Evolutionary conservation across 2,797 vertebrate species (phyloP), one percentile per base, ranked within the genome.

Genomic region (Coreius guichenoti): DNA sequence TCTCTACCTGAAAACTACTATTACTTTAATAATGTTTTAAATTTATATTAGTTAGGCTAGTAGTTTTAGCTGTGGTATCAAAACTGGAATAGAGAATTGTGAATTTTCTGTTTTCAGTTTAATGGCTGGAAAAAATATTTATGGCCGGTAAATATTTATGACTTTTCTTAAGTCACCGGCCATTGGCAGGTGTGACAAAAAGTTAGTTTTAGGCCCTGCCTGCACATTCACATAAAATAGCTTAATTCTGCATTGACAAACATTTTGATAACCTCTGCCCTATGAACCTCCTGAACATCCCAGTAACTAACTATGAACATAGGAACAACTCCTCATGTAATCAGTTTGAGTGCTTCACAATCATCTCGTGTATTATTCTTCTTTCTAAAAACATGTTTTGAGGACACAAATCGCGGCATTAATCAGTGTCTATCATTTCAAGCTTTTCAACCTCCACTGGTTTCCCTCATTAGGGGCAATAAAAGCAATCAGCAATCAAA

Each of bases 401-500:
- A 80, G 45, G 76, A 47, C 36, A 29, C 9, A 31, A 21, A 68
- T 47, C 16, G 21, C 78, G n/a, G 78, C 17, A 51, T 81, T 81
- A 69, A 81, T 67, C 51, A 72, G 14, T 39, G 49, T 72, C 33
- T 72, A 54, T 45, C 26, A 33, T 47, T 58, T 73, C 47, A 54
- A 39, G 49, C 81, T 45, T 54, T 58, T 80, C 68, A 74, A 21
- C 76, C 47, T 78, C 65, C 45, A 47, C 29, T 61, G 69, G 67
- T 74, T 75, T 77, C 61, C 19, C 75, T 80, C 81, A 87, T 89
- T 70, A 87, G 31, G 13, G 51, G 31, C 74, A 77, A 77, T 58
- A 58, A 76, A n/a, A n/a, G 54, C 51, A 77, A 76, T 76, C 69
- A 56, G 26, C 83, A 87, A 87, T 89, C 80, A 56, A 43, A 76